phyloP scores from a whole-genome alignment of 2,113 vertebrate species.

The Micronycteris hirsuta region DNA sequence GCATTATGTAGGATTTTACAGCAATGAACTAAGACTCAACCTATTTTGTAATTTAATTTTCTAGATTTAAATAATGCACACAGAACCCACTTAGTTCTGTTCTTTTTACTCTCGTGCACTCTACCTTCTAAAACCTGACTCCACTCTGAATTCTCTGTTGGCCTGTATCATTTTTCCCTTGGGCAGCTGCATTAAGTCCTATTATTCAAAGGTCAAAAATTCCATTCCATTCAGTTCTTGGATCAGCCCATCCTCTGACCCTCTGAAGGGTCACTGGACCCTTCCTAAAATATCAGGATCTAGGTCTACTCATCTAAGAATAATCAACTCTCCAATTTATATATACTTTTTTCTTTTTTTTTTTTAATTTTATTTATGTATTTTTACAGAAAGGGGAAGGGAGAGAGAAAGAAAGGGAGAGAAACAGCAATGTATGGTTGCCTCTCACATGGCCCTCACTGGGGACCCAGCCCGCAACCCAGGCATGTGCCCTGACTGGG shows the following conservation, averaged over 20 bases:
- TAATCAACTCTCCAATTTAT: neutral
- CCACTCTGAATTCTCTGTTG: conserved; percentile 45
- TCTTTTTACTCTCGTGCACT: neutral
- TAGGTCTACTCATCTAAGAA: neutral
- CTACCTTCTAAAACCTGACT: conserved; percentile 18
- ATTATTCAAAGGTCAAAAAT: conserved; percentile 36
- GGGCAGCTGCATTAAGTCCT: neutral
- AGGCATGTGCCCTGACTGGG: too few relatives aligned
- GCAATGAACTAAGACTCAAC: conserved; percentile 11
- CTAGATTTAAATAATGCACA: conserved; percentile 61
- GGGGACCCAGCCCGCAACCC: too few relatives aligned
- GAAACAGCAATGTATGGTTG: too few relatives aligned
- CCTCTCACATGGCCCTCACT: too few relatives aligned
- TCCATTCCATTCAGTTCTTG: neutral
- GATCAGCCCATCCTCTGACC: neutral
- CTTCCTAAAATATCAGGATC: neutral
- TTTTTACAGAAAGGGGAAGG: too few relatives aligned
- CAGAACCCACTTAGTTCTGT: conserved; percentile 40
- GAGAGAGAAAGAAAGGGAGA: too few relatives aligned
- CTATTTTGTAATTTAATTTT: conserved; percentile 35
- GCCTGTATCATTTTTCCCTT: neutral
- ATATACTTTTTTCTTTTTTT: too few relatives aligned
- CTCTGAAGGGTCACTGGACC: neutral
- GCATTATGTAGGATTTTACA: neutral
- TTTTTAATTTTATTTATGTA: too few relatives aligned